These are phyloP conservation scores for Mus spretus DNA, from an alignment of 2,797 vertebrate species.

Conservation along the genomic window DNA sequence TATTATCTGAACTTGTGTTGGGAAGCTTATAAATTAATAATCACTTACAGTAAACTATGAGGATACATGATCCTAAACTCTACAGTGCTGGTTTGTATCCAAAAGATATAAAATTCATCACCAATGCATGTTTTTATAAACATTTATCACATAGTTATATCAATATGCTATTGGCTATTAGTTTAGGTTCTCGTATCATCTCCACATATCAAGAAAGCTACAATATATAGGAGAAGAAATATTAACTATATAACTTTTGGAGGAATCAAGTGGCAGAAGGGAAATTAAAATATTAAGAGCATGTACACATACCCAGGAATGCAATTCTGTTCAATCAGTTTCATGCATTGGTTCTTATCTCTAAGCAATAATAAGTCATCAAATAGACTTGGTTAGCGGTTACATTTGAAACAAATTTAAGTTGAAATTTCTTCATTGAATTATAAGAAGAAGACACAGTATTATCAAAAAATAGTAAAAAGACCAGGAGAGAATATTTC, in stretches of 20 bases:
- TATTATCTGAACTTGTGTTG: neutral
- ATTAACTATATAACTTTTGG: neutral
- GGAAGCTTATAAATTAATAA: neutral
- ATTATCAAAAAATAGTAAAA: neutral
- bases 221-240: neutral
- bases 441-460: neutral
- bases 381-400: neutral
- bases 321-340: neutral
- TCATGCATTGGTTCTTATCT: neutral
- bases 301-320: neutral
- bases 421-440: conserved; percentile 2
- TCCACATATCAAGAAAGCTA: neutral
- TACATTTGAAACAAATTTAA: conserved; percentile 24
- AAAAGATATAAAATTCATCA: neutral
- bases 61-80: neutral
- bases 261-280: rapidly evolving
- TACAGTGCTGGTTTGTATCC: neutral
- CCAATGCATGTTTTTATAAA: rapidly evolving
- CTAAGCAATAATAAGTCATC: neutral
- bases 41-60: neutral
- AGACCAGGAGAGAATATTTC: neutral
- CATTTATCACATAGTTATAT: neutral
- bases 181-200: neutral
- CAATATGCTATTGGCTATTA: neutral
- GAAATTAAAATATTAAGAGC: neutral